Evolutionary conservation across 23 tunicate genomes (phyloP).

Genomic region (Halocynthia roretzi): DNA sequence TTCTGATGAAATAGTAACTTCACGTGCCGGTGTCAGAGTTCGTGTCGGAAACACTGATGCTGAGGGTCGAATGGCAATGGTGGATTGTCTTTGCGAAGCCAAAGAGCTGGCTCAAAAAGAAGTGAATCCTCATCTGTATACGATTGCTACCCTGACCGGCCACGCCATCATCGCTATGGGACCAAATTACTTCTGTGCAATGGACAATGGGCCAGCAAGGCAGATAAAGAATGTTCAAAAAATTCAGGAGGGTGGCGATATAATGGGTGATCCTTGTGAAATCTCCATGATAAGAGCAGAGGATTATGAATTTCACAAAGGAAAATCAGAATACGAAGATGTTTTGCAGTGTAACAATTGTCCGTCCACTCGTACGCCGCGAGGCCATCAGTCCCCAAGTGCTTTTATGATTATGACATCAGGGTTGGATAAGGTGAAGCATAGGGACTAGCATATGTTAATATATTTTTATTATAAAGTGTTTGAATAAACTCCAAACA

Average conservation of each 20-base stretch:
- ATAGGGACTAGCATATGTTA: too few species aligned
- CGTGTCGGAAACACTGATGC: conserved; percentile 99
- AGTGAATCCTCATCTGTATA: conserved; percentile 86
- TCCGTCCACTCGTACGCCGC: conserved; percentile 87
- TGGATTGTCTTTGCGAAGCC: conserved; percentile 91
- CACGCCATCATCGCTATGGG: conserved; percentile 98
- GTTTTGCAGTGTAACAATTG: conserved; percentile 81
- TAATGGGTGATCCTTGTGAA: conserved; percentile 92
- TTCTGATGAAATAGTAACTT: conserved; percentile 92
- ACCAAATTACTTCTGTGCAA: conserved; percentile 77
- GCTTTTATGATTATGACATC: conserved; percentile 94
- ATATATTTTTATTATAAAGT: not conserved
- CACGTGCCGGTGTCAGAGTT: conserved; percentile 89
- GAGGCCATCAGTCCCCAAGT: conserved; percentile 96
- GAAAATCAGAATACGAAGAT: conserved; percentile 61
- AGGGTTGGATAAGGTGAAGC: conserved; percentile 48
- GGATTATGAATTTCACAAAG: conserved; percentile 86
- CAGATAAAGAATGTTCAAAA: conserved; percentile 26
- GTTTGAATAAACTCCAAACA: not conserved
- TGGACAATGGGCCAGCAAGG: conserved; percentile 92
- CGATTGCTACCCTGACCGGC: conserved; percentile 96
- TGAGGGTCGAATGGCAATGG: conserved; percentile 99
- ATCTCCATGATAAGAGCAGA: conserved; percentile 79
- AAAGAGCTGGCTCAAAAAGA: conserved; percentile 71
- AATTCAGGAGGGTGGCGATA: conserved; percentile 79